These are phyloP conservation scores for Sebastes variabilis DNA, from an alignment of 2,797 vertebrate genomes.

Conservation along the genomic window DNA sequence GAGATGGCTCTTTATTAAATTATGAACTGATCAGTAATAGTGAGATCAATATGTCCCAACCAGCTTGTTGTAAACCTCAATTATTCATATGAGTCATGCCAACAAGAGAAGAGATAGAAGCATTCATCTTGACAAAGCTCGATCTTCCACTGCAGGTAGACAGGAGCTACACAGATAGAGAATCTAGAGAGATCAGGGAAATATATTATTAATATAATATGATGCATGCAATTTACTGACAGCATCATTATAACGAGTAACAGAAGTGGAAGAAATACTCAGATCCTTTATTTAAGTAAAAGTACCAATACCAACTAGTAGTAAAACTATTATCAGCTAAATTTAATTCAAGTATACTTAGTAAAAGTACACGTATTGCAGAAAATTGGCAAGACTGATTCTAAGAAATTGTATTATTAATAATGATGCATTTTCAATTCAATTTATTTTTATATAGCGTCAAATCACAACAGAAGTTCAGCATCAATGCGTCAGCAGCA, in stretches of 20 bases:
- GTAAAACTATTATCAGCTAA: background rate
- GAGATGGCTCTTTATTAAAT: background rate
- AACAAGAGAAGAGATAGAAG: background rate
- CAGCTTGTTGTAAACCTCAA: background rate
- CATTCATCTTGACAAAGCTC: background rate
- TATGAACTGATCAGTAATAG: background rate
- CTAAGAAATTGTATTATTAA: background rate
- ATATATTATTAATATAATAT: background rate
- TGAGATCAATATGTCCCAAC: background rate
- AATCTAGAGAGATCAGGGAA: background rate
- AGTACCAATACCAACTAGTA: background rate
- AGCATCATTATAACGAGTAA: background rate
- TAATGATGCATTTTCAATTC: background rate
- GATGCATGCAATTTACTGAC: background rate
- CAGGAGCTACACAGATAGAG: background rate
- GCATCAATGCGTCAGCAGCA: background rate
- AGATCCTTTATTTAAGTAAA: background rate
- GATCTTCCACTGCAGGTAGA: background rate
- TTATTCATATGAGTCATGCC: constrained; percentile 10
- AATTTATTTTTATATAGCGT: too few species aligned
- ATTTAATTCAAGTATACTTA: background rate
- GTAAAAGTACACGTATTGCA: background rate
- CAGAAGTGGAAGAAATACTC: background rate
- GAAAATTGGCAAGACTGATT: background rate
- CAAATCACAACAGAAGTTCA: too few species aligned